Evolutionary conservation across 2,888 invertebrate species (phyloP).

Genomic region (Thymelicus sylvestris): DNA sequence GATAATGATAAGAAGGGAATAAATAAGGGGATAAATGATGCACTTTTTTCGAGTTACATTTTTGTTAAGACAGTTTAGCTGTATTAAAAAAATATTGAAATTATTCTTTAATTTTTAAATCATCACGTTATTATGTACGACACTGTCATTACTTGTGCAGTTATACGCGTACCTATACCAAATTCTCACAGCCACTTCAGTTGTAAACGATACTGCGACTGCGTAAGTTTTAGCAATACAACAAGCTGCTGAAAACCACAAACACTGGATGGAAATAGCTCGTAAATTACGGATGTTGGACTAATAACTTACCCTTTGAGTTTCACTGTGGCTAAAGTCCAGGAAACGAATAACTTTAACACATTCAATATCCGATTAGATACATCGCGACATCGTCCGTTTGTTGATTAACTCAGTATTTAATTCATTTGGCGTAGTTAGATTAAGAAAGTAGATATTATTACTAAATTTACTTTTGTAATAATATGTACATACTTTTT

Average conservation of each 20-base stretch:
- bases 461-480: too few species aligned
- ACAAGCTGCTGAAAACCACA: slow-evolving; percentile 14
- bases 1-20: too few species aligned
- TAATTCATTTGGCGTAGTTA: not conserved
- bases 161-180: not conserved
- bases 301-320: slow-evolving; percentile 48
- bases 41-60: too few species aligned
- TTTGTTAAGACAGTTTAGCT: too few species aligned
- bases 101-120: too few species aligned
- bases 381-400: not conserved
- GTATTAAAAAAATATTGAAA: too few species aligned
- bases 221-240: too few species aligned
- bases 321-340: slow-evolving; percentile 6
- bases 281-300: slow-evolving; percentile 61
- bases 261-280: slow-evolving; percentile 30
- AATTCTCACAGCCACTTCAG: not conserved
- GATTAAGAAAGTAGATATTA: too few species aligned
- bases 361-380: not conserved
- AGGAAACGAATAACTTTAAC: slow-evolving; percentile 16
- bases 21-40: too few species aligned
- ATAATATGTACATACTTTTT: not conserved
- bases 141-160: too few species aligned
- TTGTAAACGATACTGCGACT: too few species aligned
- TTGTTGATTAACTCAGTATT: not conserved
- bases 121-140: too few species aligned